Percentiles rank a stretch among this genome's conserved stretches.
Conservation (phyloP, 2,797 vertebrate species). For the Margarornis squamiger region DNA sequence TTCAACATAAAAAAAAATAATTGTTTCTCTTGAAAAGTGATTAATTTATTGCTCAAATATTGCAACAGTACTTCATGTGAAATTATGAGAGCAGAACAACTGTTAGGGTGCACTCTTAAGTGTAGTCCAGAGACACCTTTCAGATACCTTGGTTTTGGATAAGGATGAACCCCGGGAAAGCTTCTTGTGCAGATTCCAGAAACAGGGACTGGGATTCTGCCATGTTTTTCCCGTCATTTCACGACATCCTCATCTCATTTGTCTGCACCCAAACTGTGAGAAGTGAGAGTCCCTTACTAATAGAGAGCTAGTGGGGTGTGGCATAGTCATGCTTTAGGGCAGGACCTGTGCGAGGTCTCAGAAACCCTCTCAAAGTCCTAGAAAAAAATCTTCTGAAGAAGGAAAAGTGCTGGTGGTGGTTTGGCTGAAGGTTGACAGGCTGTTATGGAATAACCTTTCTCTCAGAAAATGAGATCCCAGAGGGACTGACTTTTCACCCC, state of each 20-base stretch:
- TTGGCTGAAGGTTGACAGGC: conserved; percentile 1
- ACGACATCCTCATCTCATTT: not conserved
- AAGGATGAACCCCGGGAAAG: not conserved
- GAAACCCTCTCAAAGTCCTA: not conserved
- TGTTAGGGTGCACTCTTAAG: not conserved
- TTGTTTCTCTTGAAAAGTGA: not conserved
- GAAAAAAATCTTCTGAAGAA: not conserved
- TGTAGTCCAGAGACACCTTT: not conserved
- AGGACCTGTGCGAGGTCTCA: not conserved
- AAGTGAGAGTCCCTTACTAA: not conserved
- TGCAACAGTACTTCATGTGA: not conserved
- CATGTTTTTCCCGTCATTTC: not conserved
- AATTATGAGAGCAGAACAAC: not conserved
- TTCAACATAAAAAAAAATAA: not conserved
- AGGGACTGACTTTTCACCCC: not conserved
- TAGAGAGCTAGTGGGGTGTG: not conserved
- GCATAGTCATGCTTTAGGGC: not conserved
- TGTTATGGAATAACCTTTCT: conserved; percentile 26
- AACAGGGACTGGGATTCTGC: not conserved
- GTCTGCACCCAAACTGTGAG: not conserved
- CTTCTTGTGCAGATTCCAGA: not conserved
- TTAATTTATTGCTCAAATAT: not conserved
- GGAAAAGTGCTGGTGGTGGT: not conserved
- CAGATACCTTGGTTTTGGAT: not conserved
- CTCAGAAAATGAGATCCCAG: conserved; percentile 1